These are phyloP conservation scores for Cryptocephalus primarius DNA, from an alignment of 2,888 invertebrate genomes.

Conservation along the genomic window DNA sequence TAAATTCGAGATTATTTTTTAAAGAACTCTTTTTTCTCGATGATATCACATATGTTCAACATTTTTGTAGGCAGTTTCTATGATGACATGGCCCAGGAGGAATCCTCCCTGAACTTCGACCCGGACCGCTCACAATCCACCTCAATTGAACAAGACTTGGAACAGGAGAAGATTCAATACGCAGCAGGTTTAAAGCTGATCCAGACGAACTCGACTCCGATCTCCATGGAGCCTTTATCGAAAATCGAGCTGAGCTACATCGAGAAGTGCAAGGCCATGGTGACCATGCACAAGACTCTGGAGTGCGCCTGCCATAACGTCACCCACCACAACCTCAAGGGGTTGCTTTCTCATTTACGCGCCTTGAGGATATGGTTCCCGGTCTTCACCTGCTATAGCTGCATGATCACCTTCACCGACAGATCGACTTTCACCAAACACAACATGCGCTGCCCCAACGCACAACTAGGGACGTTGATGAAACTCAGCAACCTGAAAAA, in stretches of 20 bases:
- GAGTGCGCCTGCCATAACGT: conserved; percentile 33
- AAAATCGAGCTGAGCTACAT: conserved; percentile 30
- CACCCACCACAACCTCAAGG: conserved; percentile 24
- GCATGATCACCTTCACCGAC: conserved; percentile 45
- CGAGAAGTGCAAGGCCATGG: conserved; percentile 32
- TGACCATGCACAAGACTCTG: conserved; percentile 27
- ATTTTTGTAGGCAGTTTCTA: no score
- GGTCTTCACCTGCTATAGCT: conserved; percentile 52
- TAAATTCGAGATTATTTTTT: no score
- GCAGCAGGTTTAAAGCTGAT: conserved; percentile 31
- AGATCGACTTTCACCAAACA: conserved; percentile 30
- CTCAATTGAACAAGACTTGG: no score
- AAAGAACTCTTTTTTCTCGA: no score
- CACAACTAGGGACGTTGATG: conserved; percentile 23
- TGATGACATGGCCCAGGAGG: no score
- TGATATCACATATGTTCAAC: no score
- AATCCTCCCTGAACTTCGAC: no score
- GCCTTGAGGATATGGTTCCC: conserved; percentile 40
- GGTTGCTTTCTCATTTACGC: conserved; percentile 30
- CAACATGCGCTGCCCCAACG: conserved; percentile 22
- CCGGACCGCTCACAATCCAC: no score
- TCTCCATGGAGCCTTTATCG: conserved; percentile 24
- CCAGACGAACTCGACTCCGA: conserved; percentile 23
- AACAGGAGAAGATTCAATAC: conserved; percentile 26
- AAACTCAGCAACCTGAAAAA: conserved; percentile 27